Evolutionary conservation across 2,113 vertebrate species (phyloP), one percentile per base, ranked within the genome.

Genomic region (Pelmatolapia mariae): DNA sequence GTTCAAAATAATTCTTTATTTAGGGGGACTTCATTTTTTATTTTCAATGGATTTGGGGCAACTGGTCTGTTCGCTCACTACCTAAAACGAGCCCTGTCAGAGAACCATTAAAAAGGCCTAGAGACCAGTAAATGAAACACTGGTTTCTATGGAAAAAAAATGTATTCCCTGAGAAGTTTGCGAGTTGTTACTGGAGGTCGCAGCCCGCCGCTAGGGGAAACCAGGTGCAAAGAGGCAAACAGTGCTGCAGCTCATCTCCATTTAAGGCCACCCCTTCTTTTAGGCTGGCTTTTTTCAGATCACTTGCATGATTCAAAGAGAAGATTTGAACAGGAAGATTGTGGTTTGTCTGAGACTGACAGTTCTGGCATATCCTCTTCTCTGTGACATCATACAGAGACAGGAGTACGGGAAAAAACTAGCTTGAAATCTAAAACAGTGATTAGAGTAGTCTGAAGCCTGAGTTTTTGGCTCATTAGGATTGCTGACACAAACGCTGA

Each of bases 181-280:
- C 19, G 1, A 68, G 19, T 68, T 2, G 61, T 15, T 71, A 43
- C 66, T 43, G 38, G 0, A 26, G 66, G 38, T 15, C 1, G 8
- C n/a, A 43, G 66, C 66, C 29, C 0, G 0, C 10, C 3, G 7
- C 38, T 43, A 16, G 38, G 0, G 0, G 8, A 71, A 43, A 40
- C 40, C 36, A 10, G 1, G 8, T 2, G 12, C 66, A 43, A 43
- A 43, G n/a, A 45, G 22, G 38, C 66, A 2, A 24, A 43, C n/a
- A 3, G 38, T 43, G 66, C 38, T 16, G 66, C 0, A 43, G 36
- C 66, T 73, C 5, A 24, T 45, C 38, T 45, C 38, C 2, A 0
- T 45, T 45, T 45, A 73, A 45, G 13, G 71, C 71, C 11, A 18
- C 15, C 2, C 22, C 40, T 29, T 26, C 40, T 24, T 47, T 18